Evolutionary conservation across 2,888 invertebrate genomes (phyloP).

Genomic region (Eupithecia tripunctaria): DNA sequence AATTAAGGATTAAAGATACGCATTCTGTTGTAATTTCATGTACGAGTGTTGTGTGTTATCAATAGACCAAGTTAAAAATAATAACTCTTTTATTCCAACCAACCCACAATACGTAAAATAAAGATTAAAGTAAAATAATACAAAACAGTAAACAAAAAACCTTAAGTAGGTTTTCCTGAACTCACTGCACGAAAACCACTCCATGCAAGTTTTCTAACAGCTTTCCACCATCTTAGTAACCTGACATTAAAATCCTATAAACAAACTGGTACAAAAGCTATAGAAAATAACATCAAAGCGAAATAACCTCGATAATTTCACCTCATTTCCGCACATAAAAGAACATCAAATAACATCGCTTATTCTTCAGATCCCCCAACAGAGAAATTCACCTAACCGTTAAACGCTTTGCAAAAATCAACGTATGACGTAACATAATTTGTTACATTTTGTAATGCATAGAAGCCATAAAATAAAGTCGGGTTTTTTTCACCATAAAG

Average conservation of each 20-base stretch:
- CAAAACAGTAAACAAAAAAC: too few species aligned
- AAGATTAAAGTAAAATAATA: too few species aligned
- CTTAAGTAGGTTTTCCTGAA: too few species aligned
- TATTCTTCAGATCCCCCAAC: conserved; percentile 29
- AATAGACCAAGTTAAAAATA: too few species aligned
- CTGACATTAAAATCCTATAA: neutral
- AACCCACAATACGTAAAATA: too few species aligned
- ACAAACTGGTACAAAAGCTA: neutral
- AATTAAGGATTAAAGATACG: too few species aligned
- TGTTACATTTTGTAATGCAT: neutral
- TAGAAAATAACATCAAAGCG: conserved; percentile 26
- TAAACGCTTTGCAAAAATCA: conserved; percentile 42
- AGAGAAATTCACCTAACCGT: conserved; percentile 35
- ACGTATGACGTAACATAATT: conserved; percentile 13
- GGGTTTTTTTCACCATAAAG: neutral
- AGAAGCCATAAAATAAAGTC: neutral
- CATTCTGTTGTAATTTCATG: too few species aligned
- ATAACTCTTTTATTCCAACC: too few species aligned
- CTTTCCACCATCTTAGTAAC: neutral
- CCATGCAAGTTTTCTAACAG: neutral
- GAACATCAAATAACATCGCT: conserved; percentile 33
- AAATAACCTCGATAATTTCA: conserved; percentile 26
- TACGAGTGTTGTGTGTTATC: too few species aligned
- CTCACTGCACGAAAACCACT: too few species aligned
- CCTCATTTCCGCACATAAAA: conserved; percentile 32